A percentile compares a stretch with the other conserved stretches of the same genome.
Evolutionary conservation across 1,140 invertebrate genomes (phyloP).

Genomic region (Neodiprion fabricii): DNA sequence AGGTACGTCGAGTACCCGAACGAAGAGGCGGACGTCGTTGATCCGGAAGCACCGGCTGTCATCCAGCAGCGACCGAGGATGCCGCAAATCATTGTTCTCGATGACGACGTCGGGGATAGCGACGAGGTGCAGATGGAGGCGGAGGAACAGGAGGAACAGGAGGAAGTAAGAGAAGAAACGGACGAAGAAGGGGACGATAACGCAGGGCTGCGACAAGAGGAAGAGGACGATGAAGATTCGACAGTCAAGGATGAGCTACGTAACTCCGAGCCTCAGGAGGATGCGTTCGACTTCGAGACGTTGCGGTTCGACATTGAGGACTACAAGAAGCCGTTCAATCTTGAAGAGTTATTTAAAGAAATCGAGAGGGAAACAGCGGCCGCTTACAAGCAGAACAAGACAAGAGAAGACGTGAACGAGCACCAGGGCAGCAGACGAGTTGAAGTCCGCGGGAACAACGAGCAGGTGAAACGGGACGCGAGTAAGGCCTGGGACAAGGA

Average conservation of each 20-base stretch:
- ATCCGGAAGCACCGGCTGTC: constrained; percentile 26
- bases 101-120: constrained; percentile 13
- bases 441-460: neutral
- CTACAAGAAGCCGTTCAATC: constrained; percentile 41
- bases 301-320: constrained; percentile 42
- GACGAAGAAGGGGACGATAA: constrained; percentile 21
- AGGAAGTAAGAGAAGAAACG: constrained; percentile 31
- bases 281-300: constrained; percentile 5
- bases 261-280: neutral
- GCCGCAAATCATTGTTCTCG: constrained; percentile 20
- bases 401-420: constrained; percentile 16
- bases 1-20: constrained; percentile 27
- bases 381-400: constrained; percentile 15
- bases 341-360: constrained; percentile 39
- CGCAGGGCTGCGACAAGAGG: constrained; percentile 20
- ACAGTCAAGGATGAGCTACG: constrained; percentile 35
- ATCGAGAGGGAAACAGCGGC: neutral
- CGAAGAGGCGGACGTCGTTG: constrained; percentile 25
- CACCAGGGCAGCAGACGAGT: constrained; percentile 6
- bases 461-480: neutral
- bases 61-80: constrained; percentile 20
- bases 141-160: constrained; percentile 24
- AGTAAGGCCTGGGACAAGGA: neutral
- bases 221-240: constrained; percentile 31
- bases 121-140: neutral